Evolutionary conservation across 1,140 invertebrate species (phyloP), one percentile per base, ranked within the genome.

Genomic region (Dinothrombium tinctorium): DNA sequence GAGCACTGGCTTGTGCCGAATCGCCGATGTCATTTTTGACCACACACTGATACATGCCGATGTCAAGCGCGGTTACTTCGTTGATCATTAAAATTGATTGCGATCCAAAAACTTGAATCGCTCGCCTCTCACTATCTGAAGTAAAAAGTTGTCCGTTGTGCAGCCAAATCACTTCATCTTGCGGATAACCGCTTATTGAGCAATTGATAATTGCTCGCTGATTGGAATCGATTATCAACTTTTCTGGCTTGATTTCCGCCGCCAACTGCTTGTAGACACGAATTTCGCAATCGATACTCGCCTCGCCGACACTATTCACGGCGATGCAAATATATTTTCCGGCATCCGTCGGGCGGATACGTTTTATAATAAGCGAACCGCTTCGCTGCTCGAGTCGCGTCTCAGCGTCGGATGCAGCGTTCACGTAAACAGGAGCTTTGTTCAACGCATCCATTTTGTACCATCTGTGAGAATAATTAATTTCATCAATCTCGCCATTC

Each of bases 101-200:
- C 37, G 14, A 7, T 17, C 21, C 24, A 33, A n/a, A 23, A 41
- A 23, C 6, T 24, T 24, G 1, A 41, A 3, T 11, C 37, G 9
- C 15, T 12, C 11, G 0, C 20, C 22, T 28, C n/a, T 28, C 26
- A 28, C n/a, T n/a, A 14, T 15, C 12, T 26, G n/a, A 22, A 11
- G 11, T 4, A 11, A 46, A 7, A 3, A 70, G 69, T 57, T 78
- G 74, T 45, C 84, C 84, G 57, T 94, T 81, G 59, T 90, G 90
- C 38, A 83, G 63, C 87, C 87, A 94, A 23, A 69, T 73, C 28
- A 92, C 71, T 3, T 73, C 76, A 54, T 79, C 78, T 35, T 86
- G 73, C 1, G 82, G 82, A 52, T 81, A 74, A 6, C 82, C 82
- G 22, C 71, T 70, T 15, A 80, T 67, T 51, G 74, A 74, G 57